Evolutionary conservation across 2,113 vertebrate species (phyloP), one percentile per base, ranked within the genome.

Genomic region (Pipa parva): DNA sequence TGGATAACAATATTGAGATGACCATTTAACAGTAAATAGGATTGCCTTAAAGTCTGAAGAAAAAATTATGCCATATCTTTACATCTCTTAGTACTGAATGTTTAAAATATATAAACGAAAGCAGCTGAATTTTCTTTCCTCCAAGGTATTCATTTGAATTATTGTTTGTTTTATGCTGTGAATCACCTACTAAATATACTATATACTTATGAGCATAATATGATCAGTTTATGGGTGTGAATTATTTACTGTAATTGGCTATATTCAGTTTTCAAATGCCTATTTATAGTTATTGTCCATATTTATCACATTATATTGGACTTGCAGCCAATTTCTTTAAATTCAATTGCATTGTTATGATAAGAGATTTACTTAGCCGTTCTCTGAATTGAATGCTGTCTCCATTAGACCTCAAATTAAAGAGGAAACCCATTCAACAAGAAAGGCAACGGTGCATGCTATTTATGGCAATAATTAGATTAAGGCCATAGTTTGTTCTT

Each of bases 231-330:
- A 15, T 42, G 15, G n/a, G 1, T 42, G 5, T 15, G 37, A 39
- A 31, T 76, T 77, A 77, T 66, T 46, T 78, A 74, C 71, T 45
- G 1, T 78, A 84, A 83, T 80, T 81, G 75, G 49, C 74, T 79
- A 26, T 76, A 81, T 79, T 72, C 56, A 78, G 18, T 71, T 57
- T 67, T 81, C 76, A 84, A 86, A 78, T 71, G 59, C 50, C 73
- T 80, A 67, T 87, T 79, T 79, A 63, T 77, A 84, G 65, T 55
- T 73, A 36, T 60, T 56, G 78, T 29, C 36, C 71, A 70, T 59
- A 45, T 75, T 76, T 72, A 67, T 62, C 71, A 72, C 13, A 13
- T 52, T 73, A 77, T 63, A 70, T 63, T 75, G 73, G 60, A 59
- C 74, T 71, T 74, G 28, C 29, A 58, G 63, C 75, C 70, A 75